Evolutionary conservation across 2,113 vertebrate species (phyloP).

Genomic region (Pedetes capensis): DNA sequence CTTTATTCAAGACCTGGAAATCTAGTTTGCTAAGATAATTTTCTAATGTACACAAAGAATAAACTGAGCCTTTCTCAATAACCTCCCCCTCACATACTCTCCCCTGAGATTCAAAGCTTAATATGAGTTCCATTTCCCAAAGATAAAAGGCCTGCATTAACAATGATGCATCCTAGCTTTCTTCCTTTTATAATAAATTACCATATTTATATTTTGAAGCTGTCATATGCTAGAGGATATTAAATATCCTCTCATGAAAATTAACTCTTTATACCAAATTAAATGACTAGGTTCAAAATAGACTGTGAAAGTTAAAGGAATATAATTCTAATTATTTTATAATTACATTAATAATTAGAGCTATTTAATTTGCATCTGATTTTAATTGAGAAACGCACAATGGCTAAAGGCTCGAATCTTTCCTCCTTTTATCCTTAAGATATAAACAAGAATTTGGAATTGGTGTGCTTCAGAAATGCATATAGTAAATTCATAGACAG

Average conservation of each 20-base stretch:
- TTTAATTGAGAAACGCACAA: constrained; percentile 37
- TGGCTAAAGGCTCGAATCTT: constrained; percentile 39
- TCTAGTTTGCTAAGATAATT: constrained; percentile 34
- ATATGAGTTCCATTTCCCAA: constrained; percentile 74
- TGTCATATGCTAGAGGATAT: constrained; percentile 72
- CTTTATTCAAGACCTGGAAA: constrained; percentile 39
- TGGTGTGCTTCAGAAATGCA: not conserved
- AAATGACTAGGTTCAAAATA: constrained; percentile 58
- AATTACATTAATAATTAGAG: constrained; percentile 62
- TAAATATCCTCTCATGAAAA: constrained; percentile 69
- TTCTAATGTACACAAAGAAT: constrained; percentile 63
- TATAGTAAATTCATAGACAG: constrained; percentile 11
- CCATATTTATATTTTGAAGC: constrained; percentile 79
- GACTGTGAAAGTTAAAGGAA: constrained; percentile 50
- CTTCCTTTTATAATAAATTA: constrained; percentile 76
- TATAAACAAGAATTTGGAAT: constrained; percentile 52
- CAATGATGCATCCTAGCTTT: constrained; percentile 69
- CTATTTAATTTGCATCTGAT: constrained; percentile 36
- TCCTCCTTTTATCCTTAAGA: constrained; percentile 1
- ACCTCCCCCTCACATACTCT: constrained; percentile 45
- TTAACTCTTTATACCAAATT: constrained; percentile 71
- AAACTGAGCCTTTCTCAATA: constrained; percentile 39
- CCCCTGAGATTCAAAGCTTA: constrained; percentile 71
- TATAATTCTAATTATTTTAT: constrained; percentile 57
- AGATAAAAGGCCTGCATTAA: constrained; percentile 76